Evolutionary conservation across 2,113 vertebrate genomes (phyloP), one percentile per base, ranked within the genome.

Genomic region (Mionectes macconnelli): DNA sequence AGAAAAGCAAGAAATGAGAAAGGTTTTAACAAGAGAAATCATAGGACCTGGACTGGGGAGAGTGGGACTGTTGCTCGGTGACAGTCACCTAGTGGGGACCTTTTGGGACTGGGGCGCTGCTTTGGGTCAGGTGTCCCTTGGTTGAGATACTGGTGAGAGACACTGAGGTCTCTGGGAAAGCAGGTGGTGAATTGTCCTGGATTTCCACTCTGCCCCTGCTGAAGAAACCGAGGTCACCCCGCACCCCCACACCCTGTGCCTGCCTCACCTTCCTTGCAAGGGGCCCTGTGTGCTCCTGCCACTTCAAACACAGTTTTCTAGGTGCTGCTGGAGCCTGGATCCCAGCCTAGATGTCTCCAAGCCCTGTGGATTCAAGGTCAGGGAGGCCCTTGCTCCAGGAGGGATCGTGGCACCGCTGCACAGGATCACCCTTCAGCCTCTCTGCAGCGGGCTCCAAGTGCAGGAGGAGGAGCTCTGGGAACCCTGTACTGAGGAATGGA

Each of bases 221-320:
- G 70, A 16, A 37, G 20, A 17, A 66, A 3, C 39, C 39, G 82
- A 60, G 28, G 20, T 30, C 50, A 37, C 12, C 19, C 20, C 22
- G 47, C 15, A 15, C n/a, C n/a, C n/a, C n/a, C n/a, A 63, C 33
- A 4, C 31, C 59, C 3, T 0, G 3, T 47, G 40, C 39, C 7
- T 31, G 0, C 37, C 25, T 14, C 12, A 10, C 24, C 42, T 50
- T 49, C 70, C 52, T 64, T 49, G 64, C 55, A 6, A 1, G 67
- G 22, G 37, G 25, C 60, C 7, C 59, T 42, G 49, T 37, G 37
- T 59, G 62, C 27, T 73, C 27, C 70, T 83, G n/a, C 56, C 57
- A 7, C 33, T 53, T 31, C 84, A 55, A 35, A 31, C 47, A 5
- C 30, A n/a, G 37, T 4, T 50, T 15, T 44, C 10, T 2, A 11